Evolutionary conservation across 2,888 invertebrate genomes (phyloP), one percentile per base, ranked within the genome.

Genomic region (Margaritifera margaritifera): DNA sequence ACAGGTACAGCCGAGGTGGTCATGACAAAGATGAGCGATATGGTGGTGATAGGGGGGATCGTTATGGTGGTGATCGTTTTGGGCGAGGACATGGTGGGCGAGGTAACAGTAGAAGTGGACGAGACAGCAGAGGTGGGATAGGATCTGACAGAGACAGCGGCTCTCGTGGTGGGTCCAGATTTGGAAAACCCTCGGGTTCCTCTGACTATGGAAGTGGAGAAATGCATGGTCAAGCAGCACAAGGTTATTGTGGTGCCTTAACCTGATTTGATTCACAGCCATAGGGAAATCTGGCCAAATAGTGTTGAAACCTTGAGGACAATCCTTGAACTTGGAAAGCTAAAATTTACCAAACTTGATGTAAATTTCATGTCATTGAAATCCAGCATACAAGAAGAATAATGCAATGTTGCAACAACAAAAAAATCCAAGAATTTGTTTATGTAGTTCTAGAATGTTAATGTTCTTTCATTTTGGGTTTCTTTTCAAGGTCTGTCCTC

Each of bases 71-170:
- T 52, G 61, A 75, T 20, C 64, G 78, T 22, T 54, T 67, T 62
- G 57, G 69, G 55, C 72, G 71, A 57, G 68, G 74, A 18, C 64
- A 52, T 67, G 64, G 76, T 63, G 56, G 56, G 58, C 53, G 72
- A 55, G 68, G 71, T 74, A 68, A 72, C 54, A 61, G 62, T 22
- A 27, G 63, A 24, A 67, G 71, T 31, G 68, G 68, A 11, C 24
- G 62, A 62, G 25, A 68, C 68, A 64, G 55, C 54, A 24, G 62
- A 66, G 31, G 62, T 61, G 55, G 56, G 59, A 22, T 54, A 55
- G 62, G 57, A 54, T 63, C 56, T 62, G 63, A 59, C 27, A 42
- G 22, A 31, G 22, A 61, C 50, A 50, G 61, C 19, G 42, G 42
- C 31, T 42, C 61, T 42, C 61, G n/a, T 27, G 6, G 42, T 42